Base-by-base conservation (phyloP, 1,140 invertebrate species). In the Copidosoma floridanum region DNA sequence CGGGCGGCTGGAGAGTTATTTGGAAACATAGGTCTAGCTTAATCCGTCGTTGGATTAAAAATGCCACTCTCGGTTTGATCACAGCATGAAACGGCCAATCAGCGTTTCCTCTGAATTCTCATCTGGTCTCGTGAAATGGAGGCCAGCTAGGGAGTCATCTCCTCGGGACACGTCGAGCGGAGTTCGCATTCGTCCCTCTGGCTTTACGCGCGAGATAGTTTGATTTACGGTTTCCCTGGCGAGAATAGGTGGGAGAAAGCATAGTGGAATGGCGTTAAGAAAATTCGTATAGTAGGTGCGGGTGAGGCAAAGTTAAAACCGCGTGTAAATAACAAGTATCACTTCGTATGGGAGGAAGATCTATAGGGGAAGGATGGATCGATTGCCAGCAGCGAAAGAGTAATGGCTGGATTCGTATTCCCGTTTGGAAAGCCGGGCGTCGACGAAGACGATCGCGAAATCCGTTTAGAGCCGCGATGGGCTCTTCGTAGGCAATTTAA, bases 231-330 rank as follows among this genome's bases (percentile, higher is more conserved):
- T 18, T 14, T 46, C 32, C 44, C 32, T 26, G 21, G 8, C 12
- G 6, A n/a, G 32, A 51, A 11, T 35, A 37, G 35, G 12, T 24
- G 21, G n/a, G 12, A 20, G 40, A 23, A 48, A 38, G 35, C 14
- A 29, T 20, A 35, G n/a, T n/a, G 23, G 44, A 35, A 48, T 4
- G 32, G 44, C 41, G 38, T 57, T 48, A 57, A 48, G 44, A 46
- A 57, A 57, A 27, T 35, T 27, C 44, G 35, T 50, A 50, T 21
- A 18, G 23, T 35, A 27, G 18, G 52, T 50, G 47, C 58, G 61
- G 57, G 56, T 47, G 50, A 64, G 32, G 53, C 55, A 62, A 64
- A 66, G 56, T 66, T 68, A 65, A 68, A 61, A 66, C 65, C 57
- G 48, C 59, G n/a, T n/a, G n/a, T n/a, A n/a, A n/a, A n/a, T n/a